Conservation (phyloP, 2,888 invertebrate species). For the Priocnemis perturbator region DNA sequence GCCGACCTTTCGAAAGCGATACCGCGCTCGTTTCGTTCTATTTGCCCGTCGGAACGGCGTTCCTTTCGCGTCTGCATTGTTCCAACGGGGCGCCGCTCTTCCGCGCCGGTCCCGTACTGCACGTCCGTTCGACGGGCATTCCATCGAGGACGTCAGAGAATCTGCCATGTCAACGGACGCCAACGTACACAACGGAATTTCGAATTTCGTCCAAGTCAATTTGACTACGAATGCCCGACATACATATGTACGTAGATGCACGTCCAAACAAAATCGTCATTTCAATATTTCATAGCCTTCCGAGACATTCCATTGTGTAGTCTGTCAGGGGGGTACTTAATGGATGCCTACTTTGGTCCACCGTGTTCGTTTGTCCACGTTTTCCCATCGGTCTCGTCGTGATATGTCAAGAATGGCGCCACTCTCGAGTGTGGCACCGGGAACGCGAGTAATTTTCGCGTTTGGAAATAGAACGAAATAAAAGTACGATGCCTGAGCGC, state of each 20-base stretch:
- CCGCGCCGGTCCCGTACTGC: constrained; percentile 13
- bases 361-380: constrained; percentile 16
- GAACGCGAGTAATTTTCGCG: constrained; percentile 60
- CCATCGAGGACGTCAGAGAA: background rate
- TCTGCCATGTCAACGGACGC: no score
- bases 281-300: no score
- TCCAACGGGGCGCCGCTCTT: constrained; percentile 38
- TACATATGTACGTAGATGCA: no score
- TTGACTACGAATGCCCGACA: no score
- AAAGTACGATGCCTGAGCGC: constrained; percentile 38
- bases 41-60: constrained; percentile 34
- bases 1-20: constrained; percentile 16
- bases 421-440: constrained; percentile 33
- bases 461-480: constrained; percentile 60
- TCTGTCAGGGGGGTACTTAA: background rate
- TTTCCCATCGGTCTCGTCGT: constrained; percentile 39
- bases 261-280: no score
- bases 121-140: constrained; percentile 1
- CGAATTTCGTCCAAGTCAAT: no score
- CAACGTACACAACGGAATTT: no score
- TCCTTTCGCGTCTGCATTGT: constrained; percentile 43
- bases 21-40: constrained; percentile 30
- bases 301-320: no score
- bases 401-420: constrained; percentile 62
- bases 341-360: constrained; percentile 4